Conservation (phyloP, 1,140 invertebrate genomes). For the Polypedilum vanderplanki region DNA sequence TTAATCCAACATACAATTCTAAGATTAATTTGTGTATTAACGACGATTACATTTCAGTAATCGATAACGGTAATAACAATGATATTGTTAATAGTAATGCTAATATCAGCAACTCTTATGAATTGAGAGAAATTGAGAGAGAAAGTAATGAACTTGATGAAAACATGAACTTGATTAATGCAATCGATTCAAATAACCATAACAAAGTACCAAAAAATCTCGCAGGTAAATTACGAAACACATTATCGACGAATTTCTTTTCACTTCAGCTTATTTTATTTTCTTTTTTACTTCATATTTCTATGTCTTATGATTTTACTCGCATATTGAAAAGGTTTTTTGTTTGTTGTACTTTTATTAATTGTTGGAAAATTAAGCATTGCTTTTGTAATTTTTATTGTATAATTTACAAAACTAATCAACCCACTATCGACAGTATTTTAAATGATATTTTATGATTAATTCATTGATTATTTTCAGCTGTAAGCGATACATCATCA, state of each 20-base stretch:
- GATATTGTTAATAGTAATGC: too few relatives aligned
- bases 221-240: conserved; percentile 17
- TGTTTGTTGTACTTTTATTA: not conserved
- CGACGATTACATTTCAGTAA: conserved; percentile 10
- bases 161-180: conserved; percentile 25
- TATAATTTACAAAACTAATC: too few relatives aligned
- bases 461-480: too few relatives aligned
- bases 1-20: conserved; percentile 25
- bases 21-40: conserved; percentile 24
- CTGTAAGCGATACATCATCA: not conserved
- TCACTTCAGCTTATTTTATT: conserved; percentile 1
- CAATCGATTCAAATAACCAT: not conserved
- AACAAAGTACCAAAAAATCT: conserved; percentile 15
- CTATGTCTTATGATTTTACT: not conserved
- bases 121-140: not conserved
- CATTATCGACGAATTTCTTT: not conserved
- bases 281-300: not conserved
- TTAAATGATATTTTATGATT: too few relatives aligned
- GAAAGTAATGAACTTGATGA: conserved; percentile 23
- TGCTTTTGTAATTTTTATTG: not conserved
- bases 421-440: too few relatives aligned
- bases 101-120: not conserved
- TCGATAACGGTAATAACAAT: not conserved
- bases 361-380: not conserved
- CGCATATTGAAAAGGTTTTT: not conserved